Base-by-base conservation (phyloP, 2,113 vertebrate species). In the Lethenteron reissneri region DNA sequence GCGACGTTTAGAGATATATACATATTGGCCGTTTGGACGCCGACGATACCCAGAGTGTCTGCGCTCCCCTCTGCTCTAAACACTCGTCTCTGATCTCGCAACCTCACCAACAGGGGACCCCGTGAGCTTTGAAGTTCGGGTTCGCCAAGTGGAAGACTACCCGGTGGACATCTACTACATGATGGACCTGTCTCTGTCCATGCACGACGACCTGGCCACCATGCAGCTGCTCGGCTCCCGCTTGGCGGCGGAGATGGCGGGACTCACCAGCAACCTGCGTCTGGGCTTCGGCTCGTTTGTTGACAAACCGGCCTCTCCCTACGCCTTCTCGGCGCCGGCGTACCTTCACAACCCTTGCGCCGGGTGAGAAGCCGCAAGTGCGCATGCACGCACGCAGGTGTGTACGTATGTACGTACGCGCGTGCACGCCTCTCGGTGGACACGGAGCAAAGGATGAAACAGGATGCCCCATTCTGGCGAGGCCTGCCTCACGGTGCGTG, bases 171-270 rank as follows among this genome's bases (percentile, higher is more conserved):
- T 99, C 9, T 99, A 99, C 80, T 99, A 97, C 82, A 80, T 99
- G 79, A 99, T 99, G 94, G 94, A 99, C 75, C 88, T 99, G 19
- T 99, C 94, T 6, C 83, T 99, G 14, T 99, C 94, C 79, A 99
- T 99, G 94, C 96, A 99, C 1, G 90, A 99, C 1, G 92, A 99
- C 76, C 78, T 99, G 74, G 86, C 89, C 73, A 95, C 83, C 8
- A 96, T 97, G 77, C 87, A 84, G 10, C 92, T 84, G 74, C 78
- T 96, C 78, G 94, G 91, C 19, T 97, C 91, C 69, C 91, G 86
- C 76, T 82, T 99, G 72, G 88, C 92, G 0, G 84, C 85, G 10
- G 92, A 99, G 81, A 99, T 99, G 94, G 77, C 85, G 10, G 92
- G 73, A n/a, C 88, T 99, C 76, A 99, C 94, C 11, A 97, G 92